Conservation (phyloP, 2,113 vertebrate genomes). For the Nothoprocta perdicaria region DNA sequence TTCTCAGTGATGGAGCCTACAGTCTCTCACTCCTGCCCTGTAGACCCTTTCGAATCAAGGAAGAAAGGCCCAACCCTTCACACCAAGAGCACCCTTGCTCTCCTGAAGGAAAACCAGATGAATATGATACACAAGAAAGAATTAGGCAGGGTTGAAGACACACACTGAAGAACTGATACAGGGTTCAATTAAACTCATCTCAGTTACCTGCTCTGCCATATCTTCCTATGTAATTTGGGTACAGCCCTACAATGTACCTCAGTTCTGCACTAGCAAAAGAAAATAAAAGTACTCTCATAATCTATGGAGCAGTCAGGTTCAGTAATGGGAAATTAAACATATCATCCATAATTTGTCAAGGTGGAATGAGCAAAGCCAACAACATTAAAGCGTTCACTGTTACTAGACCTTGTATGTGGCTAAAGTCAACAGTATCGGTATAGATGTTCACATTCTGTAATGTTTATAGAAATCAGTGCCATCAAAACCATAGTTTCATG, state of each 20-base stretch:
- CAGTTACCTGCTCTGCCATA: constrained; percentile 31
- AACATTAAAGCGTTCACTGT: constrained; percentile 54
- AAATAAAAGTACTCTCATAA: constrained; percentile 38
- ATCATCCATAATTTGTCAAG: constrained; percentile 71
- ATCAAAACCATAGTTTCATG: neutral
- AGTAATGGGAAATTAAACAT: constrained; percentile 70
- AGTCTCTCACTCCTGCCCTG: neutral
- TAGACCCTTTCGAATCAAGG: neutral
- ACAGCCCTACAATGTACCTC: constrained; percentile 51
- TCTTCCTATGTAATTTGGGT: constrained; percentile 13
- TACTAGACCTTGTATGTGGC: constrained; percentile 37
- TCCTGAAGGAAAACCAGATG: neutral
- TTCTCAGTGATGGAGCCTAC: neutral
- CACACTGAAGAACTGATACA: neutral
- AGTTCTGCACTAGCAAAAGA: constrained; percentile 63
- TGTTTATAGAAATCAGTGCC: constrained; percentile 59
- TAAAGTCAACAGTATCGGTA: constrained; percentile 58
- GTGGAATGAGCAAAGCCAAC: constrained; percentile 66
- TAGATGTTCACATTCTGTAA: constrained; percentile 54
- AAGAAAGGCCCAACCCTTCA: neutral
- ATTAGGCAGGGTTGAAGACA: neutral
- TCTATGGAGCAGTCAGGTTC: constrained; percentile 56
- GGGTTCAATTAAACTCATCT: constrained; percentile 1
- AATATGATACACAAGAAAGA: neutral
- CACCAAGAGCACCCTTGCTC: neutral